Evolutionary conservation across 2,113 vertebrate species (phyloP).

Genomic region (Vidua chalybeata): DNA sequence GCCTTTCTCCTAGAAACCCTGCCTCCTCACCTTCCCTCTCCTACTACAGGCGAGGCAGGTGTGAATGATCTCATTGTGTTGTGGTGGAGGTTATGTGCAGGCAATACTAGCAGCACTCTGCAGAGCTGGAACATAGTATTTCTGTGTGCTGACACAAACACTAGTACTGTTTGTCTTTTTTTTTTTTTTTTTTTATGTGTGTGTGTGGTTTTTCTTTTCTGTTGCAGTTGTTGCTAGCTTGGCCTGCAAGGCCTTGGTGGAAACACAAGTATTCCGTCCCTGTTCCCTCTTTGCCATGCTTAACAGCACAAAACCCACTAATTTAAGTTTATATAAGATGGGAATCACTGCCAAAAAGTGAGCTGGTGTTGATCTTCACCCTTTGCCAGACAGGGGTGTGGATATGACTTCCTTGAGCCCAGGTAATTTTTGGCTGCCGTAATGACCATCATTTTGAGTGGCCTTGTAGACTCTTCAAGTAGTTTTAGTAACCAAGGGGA

Average conservation of each 20-base stretch:
- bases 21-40: slow-evolving; percentile 52
- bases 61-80: slow-evolving; percentile 62
- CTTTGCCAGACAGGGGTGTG: not conserved
- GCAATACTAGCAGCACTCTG: slow-evolving; percentile 27
- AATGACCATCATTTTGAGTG: not conserved
- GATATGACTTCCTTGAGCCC: not conserved
- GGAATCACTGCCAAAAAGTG: not conserved
- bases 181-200: not conserved
- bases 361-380: not conserved
- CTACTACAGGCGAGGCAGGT: slow-evolving; percentile 51
- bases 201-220: not conserved
- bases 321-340: not conserved
- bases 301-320: not conserved
- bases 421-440: not conserved
- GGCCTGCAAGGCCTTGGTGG: not conserved
- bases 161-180: not conserved
- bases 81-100: slow-evolving; percentile 24
- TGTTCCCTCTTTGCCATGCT: not conserved
- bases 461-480: not conserved
- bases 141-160: slow-evolving; percentile 4
- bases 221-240: not conserved
- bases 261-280: not conserved
- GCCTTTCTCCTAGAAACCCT: slow-evolving; percentile 46
- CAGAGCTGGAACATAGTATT: slow-evolving; percentile 27
- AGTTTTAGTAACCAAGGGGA: not conserved